Percentiles rank a stretch among this genome's conserved stretches.
Conservation (phyloP, 2,797 vertebrate genomes). For the Tokudaia tokunoshimensis region DNA sequence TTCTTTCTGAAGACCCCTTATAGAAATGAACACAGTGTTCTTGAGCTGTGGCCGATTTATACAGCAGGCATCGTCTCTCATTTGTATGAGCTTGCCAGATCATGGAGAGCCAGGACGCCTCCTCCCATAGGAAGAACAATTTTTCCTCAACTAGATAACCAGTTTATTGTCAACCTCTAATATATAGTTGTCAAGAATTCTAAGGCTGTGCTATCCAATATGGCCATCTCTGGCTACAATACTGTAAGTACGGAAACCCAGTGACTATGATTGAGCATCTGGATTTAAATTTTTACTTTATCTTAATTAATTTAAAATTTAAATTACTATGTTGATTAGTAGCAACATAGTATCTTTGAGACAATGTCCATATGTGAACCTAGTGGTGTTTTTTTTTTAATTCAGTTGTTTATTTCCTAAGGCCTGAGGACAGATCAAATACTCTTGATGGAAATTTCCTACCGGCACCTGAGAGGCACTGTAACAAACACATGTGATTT, state of each 20-base stretch:
- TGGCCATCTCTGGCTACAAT: not conserved
- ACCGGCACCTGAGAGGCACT: constrained; percentile 15
- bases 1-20: constrained; percentile 66
- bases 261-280: not conserved
- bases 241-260: not conserved
- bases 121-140: constrained; percentile 41
- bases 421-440: constrained; percentile 40
- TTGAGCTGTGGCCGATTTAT: constrained; percentile 61
- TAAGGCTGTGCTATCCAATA: not conserved
- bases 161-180: constrained; percentile 53
- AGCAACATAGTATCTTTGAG: constrained; percentile 27
- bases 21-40: constrained; percentile 48
- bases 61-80: constrained; percentile 50
- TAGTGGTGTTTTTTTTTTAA: not conserved
- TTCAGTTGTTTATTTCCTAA: constrained; percentile 20
- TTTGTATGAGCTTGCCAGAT: constrained; percentile 27
- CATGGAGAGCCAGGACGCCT: constrained; percentile 23
- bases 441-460: constrained; percentile 59
- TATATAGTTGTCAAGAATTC: constrained; percentile 27
- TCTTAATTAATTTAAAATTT: constrained; percentile 51
- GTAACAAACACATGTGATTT: constrained; percentile 31
- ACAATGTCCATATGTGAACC: not conserved
- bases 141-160: constrained; percentile 57
- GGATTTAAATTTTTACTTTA: constrained; percentile 24
- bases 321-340: constrained; percentile 48